These are phyloP conservation scores for Gastrophysa polygoni DNA, from an alignment of 2,888 invertebrate genomes.

Conservation along the genomic window DNA sequence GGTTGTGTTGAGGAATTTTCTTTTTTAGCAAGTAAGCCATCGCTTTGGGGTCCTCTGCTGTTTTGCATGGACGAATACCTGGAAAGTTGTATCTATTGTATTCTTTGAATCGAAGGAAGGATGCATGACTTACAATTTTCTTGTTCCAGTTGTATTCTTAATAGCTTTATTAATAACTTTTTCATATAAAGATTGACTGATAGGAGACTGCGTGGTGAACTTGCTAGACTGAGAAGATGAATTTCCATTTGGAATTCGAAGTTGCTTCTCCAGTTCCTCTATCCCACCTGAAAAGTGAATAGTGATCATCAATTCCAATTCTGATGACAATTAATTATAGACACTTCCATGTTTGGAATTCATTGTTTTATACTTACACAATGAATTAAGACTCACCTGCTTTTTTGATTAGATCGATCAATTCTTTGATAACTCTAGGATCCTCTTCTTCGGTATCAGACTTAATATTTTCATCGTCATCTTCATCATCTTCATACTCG, in stretches of 20 bases:
- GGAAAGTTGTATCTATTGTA: slow-evolving; percentile 6
- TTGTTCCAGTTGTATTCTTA: slow-evolving; percentile 44
- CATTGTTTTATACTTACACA: no score
- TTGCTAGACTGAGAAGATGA: slow-evolving; percentile 54
- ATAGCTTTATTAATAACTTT: slow-evolving; percentile 66
- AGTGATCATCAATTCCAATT: no score
- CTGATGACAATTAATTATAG: no score
- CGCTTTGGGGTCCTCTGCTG: slow-evolving; percentile 65
- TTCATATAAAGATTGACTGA: slow-evolving; percentile 78
- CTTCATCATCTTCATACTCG: slow-evolving; percentile 59
- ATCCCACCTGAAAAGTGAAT: slow-evolving; percentile 79
- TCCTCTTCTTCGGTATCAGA: slow-evolving; percentile 64
- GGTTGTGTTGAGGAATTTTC: slow-evolving; percentile 48
- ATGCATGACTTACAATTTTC: slow-evolving; percentile 49
- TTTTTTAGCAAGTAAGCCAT: slow-evolving; percentile 54
- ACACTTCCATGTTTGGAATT: no score
- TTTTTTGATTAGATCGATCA: slow-evolving; percentile 84
- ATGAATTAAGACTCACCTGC: slow-evolving; percentile 64
- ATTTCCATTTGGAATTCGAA: slow-evolving; percentile 50
- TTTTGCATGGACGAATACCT: slow-evolving; percentile 65
- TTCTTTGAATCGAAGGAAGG: not conserved
- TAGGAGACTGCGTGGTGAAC: slow-evolving; percentile 68
- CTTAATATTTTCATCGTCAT: slow-evolving; percentile 57
- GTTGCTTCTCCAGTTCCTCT: slow-evolving; percentile 82
- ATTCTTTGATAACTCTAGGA: slow-evolving; percentile 79